Percentiles rank a stretch among this genome's conserved stretches.
These are phyloP conservation scores for Leucoraja erinaceus DNA, from an alignment of 2,113 vertebrate genomes.

Conservation along the genomic window DNA sequence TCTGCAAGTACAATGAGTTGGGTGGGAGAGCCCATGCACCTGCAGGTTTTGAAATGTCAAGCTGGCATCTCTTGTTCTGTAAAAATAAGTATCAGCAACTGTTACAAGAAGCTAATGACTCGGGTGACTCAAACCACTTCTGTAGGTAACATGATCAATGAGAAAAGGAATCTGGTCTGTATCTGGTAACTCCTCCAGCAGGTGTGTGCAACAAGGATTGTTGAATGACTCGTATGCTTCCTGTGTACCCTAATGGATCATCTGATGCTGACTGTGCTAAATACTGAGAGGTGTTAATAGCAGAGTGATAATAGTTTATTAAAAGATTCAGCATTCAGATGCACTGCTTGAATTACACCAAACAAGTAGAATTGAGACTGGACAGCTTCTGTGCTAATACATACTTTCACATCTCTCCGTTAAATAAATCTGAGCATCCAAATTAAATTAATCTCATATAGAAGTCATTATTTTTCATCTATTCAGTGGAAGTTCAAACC, in stretches of 20 bases:
- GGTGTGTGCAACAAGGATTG: neutral
- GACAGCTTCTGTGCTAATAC: neutral
- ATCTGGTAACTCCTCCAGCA: neutral
- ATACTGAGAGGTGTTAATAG: neutral
- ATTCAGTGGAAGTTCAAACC: neutral
- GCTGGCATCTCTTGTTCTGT: too few relatives aligned
- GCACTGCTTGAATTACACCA: neutral
- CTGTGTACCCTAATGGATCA: neutral
- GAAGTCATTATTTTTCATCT: neutral
- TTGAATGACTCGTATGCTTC: neutral
- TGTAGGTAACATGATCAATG: neutral
- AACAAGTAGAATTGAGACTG: neutral
- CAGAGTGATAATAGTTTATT: neutral
- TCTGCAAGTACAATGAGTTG: too few relatives aligned
- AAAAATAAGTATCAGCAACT: too few relatives aligned
- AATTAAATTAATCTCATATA: neutral
- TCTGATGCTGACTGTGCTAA: neutral
- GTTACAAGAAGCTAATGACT: too few relatives aligned
- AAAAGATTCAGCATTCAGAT: constrained; percentile 2
- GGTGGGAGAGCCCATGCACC: too few relatives aligned
- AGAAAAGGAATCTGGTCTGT: neutral
- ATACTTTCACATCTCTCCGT: neutral
- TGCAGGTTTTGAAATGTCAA: too few relatives aligned
- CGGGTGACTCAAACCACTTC: neutral
- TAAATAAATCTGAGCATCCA: neutral